A percentile compares a stretch with the other conserved stretches of the same genome.
phyloP scores from a whole-genome alignment of 30 jellyfish, hydroid and myxozoan species.

The Aurelia sp. region DNA sequence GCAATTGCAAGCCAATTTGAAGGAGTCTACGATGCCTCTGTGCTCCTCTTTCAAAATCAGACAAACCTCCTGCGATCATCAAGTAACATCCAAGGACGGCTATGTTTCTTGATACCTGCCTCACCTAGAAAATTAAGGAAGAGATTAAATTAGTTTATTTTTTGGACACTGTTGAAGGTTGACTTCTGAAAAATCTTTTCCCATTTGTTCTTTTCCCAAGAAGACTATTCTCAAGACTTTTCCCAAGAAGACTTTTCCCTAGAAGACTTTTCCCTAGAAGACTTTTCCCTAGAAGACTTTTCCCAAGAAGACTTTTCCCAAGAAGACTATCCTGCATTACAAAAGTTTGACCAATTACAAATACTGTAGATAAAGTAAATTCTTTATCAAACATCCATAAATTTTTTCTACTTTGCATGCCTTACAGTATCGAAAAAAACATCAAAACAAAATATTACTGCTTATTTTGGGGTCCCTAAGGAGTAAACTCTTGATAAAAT shows the following conservation, averaged over 20 bases:
- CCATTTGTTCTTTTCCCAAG: too few species aligned
- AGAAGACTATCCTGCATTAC: too few species aligned
- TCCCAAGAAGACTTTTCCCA: too few species aligned
- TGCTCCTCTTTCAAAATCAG: conserved; percentile 63
- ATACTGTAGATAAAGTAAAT: too few species aligned
- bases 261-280: too few species aligned
- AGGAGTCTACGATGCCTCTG: conserved; percentile 60
- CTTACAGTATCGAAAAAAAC: background rate
- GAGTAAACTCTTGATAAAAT: background rate
- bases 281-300: too few species aligned
- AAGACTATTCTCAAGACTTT: too few species aligned
- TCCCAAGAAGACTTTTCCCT: too few species aligned
- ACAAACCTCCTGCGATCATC: conserved; percentile 95
- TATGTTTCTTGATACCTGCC: conserved; percentile 71
- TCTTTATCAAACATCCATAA: background rate
- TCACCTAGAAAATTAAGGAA: conserved; percentile 35
- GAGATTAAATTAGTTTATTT: too few species aligned
- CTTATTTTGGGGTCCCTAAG: background rate
- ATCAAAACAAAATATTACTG: background rate
- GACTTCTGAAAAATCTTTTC: too few species aligned
- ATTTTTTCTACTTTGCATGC: background rate
- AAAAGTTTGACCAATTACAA: too few species aligned
- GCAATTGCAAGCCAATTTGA: conserved; percentile 81
- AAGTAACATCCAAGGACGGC: conserved; percentile 86
- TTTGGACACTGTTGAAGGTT: too few species aligned